Evolutionary conservation across 2,113 vertebrate species (phyloP), one percentile per base, ranked within the genome.

Genomic region (Nesospiza acunhae): DNA sequence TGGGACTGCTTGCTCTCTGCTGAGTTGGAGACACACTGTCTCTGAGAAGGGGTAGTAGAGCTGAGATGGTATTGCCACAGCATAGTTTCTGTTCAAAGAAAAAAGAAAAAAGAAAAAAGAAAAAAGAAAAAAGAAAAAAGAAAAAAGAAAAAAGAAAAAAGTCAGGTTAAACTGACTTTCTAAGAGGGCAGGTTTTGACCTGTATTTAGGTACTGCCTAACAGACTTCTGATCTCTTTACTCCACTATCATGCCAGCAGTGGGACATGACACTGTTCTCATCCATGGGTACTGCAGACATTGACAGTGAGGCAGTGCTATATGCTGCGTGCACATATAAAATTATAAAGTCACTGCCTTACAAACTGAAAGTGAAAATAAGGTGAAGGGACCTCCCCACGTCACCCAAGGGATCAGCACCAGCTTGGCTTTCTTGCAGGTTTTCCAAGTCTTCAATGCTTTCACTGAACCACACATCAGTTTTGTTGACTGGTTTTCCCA

Each of bases 1-100:
- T 0, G 67, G 84, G 21, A 37, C 42, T 42, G 72, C 86, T 84
- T 94, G 18, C 27, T 89, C 74, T 69, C 90, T 77, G 63, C 88
- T 95, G 70, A 97, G 67, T 46, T 97, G 96, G 35, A 97, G 82
- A 79, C 97, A 97, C 58, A 63, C 85, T 37, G 81, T 96, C 89
- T 97, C 95, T 66, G 85, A 83, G 56, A 75, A 93, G 44, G 90
- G 89, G 39, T 89, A 46, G 59, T 83, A 90, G 39, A 97, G 82
- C 56, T 95, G 96, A 64, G 96, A 94, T 62, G 97, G 96, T 63
- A 97, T 83, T 47, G 92, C 94, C 78, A 96, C 93, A 0, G 95
- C 97, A 95, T 96, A 97, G 41, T 96, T 96, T 55, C 95, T 97
- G 37, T 47, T 27, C 14, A 37, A 68, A 84, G 39, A 39, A 39